Percentiles rank a stretch among this genome's conserved stretches.
Conservation (phyloP, 2,888 invertebrate genomes). For the Pammene aurita region DNA sequence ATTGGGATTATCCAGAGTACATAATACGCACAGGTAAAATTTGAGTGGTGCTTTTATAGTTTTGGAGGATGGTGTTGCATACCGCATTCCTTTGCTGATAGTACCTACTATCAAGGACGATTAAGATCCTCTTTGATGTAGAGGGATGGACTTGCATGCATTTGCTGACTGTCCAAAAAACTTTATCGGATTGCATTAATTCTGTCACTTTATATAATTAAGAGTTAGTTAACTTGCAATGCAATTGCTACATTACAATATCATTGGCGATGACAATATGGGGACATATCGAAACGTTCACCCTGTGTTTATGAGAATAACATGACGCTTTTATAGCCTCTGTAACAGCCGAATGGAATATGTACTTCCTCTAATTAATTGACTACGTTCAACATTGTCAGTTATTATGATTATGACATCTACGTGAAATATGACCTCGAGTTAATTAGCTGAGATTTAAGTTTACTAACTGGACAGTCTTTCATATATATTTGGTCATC, state of each 20-base stretch:
- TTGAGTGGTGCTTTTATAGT: no score
- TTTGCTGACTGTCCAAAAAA: background rate
- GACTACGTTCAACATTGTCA: conserved; percentile 43
- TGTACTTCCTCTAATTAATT: conserved; percentile 52
- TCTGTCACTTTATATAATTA: background rate
- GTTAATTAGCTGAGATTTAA: conserved; percentile 1
- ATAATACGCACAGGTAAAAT: no score
- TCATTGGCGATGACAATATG: conserved; percentile 58
- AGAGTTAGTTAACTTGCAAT: background rate
- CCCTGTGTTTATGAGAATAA: conserved; percentile 65
- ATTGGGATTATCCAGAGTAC: background rate
- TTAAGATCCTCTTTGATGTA: no score
- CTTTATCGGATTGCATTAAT: background rate
- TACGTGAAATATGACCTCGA: background rate
- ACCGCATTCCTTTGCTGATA: no score
- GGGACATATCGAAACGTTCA: conserved; percentile 71
- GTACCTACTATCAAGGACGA: no score
- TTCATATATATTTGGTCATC: no score
- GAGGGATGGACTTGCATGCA: no score
- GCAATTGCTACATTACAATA: conserved; percentile 14
- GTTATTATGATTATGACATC: conserved; percentile 4
- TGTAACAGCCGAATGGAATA: conserved; percentile 53
- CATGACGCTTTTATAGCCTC: conserved; percentile 60
- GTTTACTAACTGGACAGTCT: background rate
- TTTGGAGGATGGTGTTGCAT: no score